Percentiles rank a stretch among this genome's conserved stretches.
Evolutionary conservation across 2,113 vertebrate species (phyloP).

Genomic region (Sinosuthora webbiana): DNA sequence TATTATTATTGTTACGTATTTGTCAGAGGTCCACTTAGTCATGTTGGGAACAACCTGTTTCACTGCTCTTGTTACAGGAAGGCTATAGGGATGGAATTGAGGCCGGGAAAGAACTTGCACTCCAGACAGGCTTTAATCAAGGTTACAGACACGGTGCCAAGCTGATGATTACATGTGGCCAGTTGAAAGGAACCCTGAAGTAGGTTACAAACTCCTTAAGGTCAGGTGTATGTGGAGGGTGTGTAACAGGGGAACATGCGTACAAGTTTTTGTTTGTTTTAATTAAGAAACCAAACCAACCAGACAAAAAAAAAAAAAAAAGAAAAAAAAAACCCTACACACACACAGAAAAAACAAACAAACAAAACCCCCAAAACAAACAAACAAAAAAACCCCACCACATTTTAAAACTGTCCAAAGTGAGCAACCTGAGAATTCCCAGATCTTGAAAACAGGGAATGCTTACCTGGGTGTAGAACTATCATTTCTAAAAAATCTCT

Average conservation of each 20-base stretch:
- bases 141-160: constrained; percentile 84
- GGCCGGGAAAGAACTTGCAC: constrained; percentile 82
- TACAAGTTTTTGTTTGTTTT: neutral
- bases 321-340: no score
- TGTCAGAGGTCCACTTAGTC: neutral
- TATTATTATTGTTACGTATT: neutral
- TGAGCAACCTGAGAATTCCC: neutral
- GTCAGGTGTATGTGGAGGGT: neutral
- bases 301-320: neutral
- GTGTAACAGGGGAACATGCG: accelerated
- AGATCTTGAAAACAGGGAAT: neutral
- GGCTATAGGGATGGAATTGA: constrained; percentile 90
- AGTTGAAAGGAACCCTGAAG: constrained; percentile 88
- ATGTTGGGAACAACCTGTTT: neutral
- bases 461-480: neutral
- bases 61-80: constrained; percentile 75
- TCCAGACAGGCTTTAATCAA: constrained; percentile 86
- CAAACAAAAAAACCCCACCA: neutral
- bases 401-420: neutral
- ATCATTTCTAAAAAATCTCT: neutral
- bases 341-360: no score
- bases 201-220: constrained; percentile 54
- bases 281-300: neutral
- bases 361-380: no score
- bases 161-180: constrained; percentile 77